A percentile compares a stretch with the other conserved stretches of the same genome.
Evolutionary conservation across 1,140 invertebrate species (phyloP).

Genomic region (Yoshiicerus persimilis): DNA sequence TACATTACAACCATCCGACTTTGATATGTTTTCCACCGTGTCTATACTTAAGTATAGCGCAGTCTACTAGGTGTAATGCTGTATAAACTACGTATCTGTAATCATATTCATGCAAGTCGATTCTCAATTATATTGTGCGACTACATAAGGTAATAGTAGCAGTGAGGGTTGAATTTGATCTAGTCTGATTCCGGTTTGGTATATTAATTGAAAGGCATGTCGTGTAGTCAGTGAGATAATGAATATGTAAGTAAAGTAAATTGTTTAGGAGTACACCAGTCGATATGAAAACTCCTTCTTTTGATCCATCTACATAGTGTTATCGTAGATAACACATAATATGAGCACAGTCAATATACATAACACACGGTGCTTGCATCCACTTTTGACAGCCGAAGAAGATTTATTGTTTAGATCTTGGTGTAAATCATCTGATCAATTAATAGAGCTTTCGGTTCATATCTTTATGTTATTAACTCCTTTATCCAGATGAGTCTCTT

Average conservation of each 20-base stretch:
- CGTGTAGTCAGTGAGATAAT: slow-evolving; percentile 3
- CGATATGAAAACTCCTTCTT: not conserved
- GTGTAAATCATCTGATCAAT: slow-evolving; percentile 35
- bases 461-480: not conserved
- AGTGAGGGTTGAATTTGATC: not conserved
- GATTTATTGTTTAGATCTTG: slow-evolving; percentile 21
- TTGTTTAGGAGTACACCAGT: not conserved
- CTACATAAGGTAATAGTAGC: not conserved
- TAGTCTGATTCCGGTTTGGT: not conserved
- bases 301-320: not conserved
- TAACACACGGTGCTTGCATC: not conserved
- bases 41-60: too few species aligned
- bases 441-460: slow-evolving; percentile 11
- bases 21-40: too few species aligned
- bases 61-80: not conserved
- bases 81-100: too few species aligned
- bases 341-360: not conserved
- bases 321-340: too few species aligned
- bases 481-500: not conserved
- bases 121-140: not conserved
- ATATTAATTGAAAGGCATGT: not conserved
- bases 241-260: slow-evolving; percentile 5
- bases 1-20: too few species aligned
- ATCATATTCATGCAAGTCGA: not conserved
- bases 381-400: not conserved